Percentiles rank a stretch among this genome's conserved stretches.
phyloP scores from a whole-genome alignment of 2,888 invertebrate species.

The Trimorus sp. region DNA sequence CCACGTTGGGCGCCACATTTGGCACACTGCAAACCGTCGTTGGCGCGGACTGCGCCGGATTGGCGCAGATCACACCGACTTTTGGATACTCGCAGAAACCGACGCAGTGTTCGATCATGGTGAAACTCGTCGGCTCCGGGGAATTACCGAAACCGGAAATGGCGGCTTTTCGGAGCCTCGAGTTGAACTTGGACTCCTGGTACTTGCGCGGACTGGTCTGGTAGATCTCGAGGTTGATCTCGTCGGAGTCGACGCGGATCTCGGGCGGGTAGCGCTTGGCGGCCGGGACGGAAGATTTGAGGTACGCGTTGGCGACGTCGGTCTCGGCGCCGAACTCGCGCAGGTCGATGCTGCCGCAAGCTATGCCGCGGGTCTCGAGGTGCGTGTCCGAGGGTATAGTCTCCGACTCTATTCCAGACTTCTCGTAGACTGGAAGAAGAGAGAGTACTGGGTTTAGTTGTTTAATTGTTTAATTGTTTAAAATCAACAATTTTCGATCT shows the following conservation, averaged over 20 bases:
- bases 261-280: slow-evolving; percentile 73
- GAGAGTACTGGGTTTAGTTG: too few relatives aligned
- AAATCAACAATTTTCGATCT: too few relatives aligned
- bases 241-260: slow-evolving; percentile 76
- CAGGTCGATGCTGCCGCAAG: slow-evolving; percentile 76
- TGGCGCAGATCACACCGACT: slow-evolving; percentile 17
- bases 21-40: slow-evolving; percentile 37
- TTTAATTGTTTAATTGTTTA: too few relatives aligned
- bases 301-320: slow-evolving; percentile 66
- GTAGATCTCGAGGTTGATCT: slow-evolving; percentile 82
- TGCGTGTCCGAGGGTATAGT: slow-evolving; percentile 81
- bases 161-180: slow-evolving; percentile 54
- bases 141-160: slow-evolving; percentile 46
- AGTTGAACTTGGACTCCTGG: slow-evolving; percentile 71
- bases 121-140: slow-evolving; percentile 56
- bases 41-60: background rate
- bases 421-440: slow-evolving; percentile 83
- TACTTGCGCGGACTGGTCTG: slow-evolving; percentile 82
- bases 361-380: slow-evolving; percentile 68
- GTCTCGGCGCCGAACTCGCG: slow-evolving; percentile 76
- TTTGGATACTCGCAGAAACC: slow-evolving; percentile 68
- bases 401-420: slow-evolving; percentile 86
- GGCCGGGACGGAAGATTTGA: slow-evolving; percentile 68
- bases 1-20: slow-evolving; percentile 46
- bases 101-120: slow-evolving; percentile 65